Conservation (phyloP, 2,888 invertebrate species). For the Epistrophella euchroma region DNA sequence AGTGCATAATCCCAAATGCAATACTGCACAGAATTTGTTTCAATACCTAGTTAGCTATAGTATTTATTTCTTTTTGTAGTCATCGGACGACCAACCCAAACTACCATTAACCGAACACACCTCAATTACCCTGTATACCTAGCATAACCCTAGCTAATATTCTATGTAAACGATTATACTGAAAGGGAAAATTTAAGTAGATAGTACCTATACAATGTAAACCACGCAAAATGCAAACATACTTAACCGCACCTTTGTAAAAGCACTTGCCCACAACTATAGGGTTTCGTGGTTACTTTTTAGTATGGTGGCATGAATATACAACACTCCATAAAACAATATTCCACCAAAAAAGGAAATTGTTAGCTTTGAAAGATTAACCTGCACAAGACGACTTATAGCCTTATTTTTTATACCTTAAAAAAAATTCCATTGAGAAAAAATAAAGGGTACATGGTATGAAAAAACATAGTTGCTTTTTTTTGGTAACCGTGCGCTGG, state of each 20-base stretch:
- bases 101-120: conserved; percentile 14
- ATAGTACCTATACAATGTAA: background rate
- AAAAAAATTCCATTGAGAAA: conserved; percentile 6
- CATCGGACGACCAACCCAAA: background rate
- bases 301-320: background rate
- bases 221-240: conserved; percentile 19
- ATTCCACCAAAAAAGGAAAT: conserved; percentile 3
- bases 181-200: background rate
- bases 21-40: background rate
- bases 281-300: conserved; percentile 5
- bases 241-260: conserved; percentile 24
- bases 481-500: conserved; percentile 1
- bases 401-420: conserved; percentile 11
- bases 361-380: background rate
- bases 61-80: background rate
- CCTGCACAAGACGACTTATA: conserved; percentile 4
- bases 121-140: background rate
- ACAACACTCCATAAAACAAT: conserved; percentile 21
- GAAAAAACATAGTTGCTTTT: background rate
- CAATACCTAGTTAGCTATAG: background rate
- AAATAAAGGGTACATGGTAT: background rate
- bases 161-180: background rate
- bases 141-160: background rate
- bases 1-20: background rate
- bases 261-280: conserved; percentile 2